Base-by-base conservation (phyloP, 2,888 invertebrate genomes). In the Drosophila antonietae region DNA sequence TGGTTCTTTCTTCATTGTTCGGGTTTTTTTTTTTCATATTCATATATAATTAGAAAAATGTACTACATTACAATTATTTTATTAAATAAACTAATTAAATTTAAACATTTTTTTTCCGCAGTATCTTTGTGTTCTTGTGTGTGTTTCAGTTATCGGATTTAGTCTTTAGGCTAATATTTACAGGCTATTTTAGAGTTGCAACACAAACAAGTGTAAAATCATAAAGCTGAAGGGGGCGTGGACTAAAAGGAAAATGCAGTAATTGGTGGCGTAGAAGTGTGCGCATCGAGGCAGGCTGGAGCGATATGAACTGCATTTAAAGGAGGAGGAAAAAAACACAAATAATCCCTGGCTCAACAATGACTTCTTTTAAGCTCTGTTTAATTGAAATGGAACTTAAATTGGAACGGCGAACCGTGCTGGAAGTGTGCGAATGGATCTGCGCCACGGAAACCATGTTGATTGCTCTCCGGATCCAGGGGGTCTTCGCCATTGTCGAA, bases 401-500 rank as follows among this genome's bases (percentile, higher is more conserved):
- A 99, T 93, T 98, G 97, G 95, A 98, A 98, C 93, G 97, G 97
- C 91, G 97, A 97, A 75, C 97, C 97, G 92, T 95, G 95, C 89
- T 96, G 95, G 94, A 96, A 97, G 93, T 96, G 95, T 85, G 96
- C 95, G 94, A 97, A 97, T 90, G 97, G 97, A 93, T 95, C 96
- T 92, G 95, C 95, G 43, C 92, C 92, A 0, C 87, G 90, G 79
- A 92, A 92, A 18, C 95, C 95, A 46, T 94, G 93, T 68, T 94
- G 94, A 72, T 76, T 80, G 83, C 94, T 94, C 92, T 99, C 99
- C 0, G 99, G 99, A 94, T 99, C 99, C 63, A 99, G 94, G 0
- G 99, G 99, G 95, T 99, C 99, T 84, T 97, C 96, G 73, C 99
- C 99, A 81, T 95, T 94, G 93, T 99, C 99, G 93, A 97, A 99